A percentile compares a stretch with the other conserved stretches of the same genome.
Conservation (phyloP, 2,113 vertebrate genomes). For the Barbus barbus region DNA sequence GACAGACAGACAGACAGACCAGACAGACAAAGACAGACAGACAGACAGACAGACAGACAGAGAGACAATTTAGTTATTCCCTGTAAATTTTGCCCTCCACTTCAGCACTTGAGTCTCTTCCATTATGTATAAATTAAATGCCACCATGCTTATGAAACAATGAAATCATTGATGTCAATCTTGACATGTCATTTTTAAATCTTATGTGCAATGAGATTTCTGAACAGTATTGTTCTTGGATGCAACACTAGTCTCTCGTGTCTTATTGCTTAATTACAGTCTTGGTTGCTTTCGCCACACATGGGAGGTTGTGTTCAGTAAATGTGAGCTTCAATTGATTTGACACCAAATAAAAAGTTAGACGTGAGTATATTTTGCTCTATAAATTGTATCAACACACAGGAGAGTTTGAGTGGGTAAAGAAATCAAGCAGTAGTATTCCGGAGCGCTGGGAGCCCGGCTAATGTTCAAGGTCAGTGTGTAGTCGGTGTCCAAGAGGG, state of each 20-base stretch:
- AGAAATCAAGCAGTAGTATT: constrained; percentile 29
- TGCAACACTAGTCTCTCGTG: neutral
- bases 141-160: neutral
- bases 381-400: constrained; percentile 35
- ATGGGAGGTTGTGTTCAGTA: constrained; percentile 14
- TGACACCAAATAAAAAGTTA: constrained; percentile 19
- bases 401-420: constrained; percentile 35
- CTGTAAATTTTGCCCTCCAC: too few species aligned
- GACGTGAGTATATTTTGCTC: constrained; percentile 20
- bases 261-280: neutral
- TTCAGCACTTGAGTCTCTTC: too few species aligned
- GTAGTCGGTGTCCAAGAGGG: constrained; percentile 46
- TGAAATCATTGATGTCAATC: neutral
- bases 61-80: too few species aligned
- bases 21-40: too few species aligned
- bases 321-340: neutral
- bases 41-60: too few species aligned
- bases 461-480: constrained; percentile 57
- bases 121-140: too few species aligned
- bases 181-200: neutral
- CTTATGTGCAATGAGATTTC: neutral
- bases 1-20: too few species aligned
- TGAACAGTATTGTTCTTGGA: neutral
- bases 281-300: neutral
- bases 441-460: neutral